Evolutionary conservation across 2,113 vertebrate species (phyloP).

Genomic region (Osmerus eperlanus): DNA sequence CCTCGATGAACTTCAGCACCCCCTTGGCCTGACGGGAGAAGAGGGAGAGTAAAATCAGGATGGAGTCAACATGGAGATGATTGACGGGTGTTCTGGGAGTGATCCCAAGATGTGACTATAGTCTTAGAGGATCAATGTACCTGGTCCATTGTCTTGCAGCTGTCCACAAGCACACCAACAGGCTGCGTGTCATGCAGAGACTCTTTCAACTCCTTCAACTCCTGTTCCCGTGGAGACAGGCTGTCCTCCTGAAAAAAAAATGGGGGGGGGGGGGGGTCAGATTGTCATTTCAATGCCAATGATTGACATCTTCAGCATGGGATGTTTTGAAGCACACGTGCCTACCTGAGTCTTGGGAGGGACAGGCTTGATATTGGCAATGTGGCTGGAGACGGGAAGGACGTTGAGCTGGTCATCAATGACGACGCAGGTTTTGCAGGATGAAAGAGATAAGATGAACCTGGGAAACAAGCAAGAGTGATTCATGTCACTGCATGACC

Average conservation of each 20-base stretch:
- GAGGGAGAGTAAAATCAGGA: not conserved
- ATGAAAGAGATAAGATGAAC: conserved; percentile 66
- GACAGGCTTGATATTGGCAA: conserved; percentile 82
- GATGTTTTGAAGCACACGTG: not conserved
- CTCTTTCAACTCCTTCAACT: conserved; percentile 88
- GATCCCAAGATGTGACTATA: not conserved
- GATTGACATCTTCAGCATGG: not conserved
- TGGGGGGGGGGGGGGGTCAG: not conserved
- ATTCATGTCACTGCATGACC: not conserved
- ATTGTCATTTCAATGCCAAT: not conserved
- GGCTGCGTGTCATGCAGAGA: conserved; percentile 94
- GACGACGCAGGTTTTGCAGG: conserved; percentile 77
- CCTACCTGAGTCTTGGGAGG: conserved; percentile 83
- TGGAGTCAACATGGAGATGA: not conserved
- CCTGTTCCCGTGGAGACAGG: conserved; percentile 77
- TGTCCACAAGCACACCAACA: conserved; percentile 88
- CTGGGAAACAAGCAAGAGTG: not conserved
- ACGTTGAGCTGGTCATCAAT: conserved; percentile 2
- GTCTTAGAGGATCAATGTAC: conserved; percentile 55
- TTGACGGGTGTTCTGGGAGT: not conserved
- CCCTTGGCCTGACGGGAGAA: conserved; percentile 80
- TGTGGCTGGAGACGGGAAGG: conserved; percentile 59
- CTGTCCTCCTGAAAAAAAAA: conserved; percentile 75
- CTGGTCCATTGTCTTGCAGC: conserved; percentile 94
- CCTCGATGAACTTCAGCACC: conserved; percentile 93